Evolutionary conservation across 2,888 invertebrate genomes (phyloP).

Genomic region (Andrena flavipes): DNA sequence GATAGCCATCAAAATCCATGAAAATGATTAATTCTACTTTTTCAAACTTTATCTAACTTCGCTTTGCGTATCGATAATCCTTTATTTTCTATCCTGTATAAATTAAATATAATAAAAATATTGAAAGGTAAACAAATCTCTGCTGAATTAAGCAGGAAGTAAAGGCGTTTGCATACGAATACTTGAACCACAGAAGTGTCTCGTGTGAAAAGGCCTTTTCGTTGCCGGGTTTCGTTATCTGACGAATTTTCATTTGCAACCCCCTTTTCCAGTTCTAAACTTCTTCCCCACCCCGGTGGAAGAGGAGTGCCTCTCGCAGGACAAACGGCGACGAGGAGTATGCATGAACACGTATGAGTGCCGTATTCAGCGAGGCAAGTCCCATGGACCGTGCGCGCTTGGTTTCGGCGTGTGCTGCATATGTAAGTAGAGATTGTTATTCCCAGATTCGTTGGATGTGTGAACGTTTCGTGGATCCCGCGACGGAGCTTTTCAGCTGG

Average conservation of each 20-base stretch:
- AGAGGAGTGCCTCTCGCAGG: slow-evolving; percentile 91
- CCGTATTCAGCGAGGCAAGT: slow-evolving; percentile 89
- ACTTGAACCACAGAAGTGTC: too few species aligned
- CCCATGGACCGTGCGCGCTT: slow-evolving; percentile 92
- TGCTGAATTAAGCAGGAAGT: too few species aligned
- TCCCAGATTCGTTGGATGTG: slow-evolving; percentile 1
- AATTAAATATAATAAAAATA: too few species aligned
- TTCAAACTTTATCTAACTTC: too few species aligned
- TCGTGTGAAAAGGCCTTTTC: too few species aligned
- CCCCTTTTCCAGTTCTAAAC: slow-evolving; percentile 88
- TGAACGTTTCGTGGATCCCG: slow-evolving; percentile 10
- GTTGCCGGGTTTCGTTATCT: too few species aligned
- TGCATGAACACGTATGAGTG: slow-evolving; percentile 95
- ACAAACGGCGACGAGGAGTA: slow-evolving; percentile 90
- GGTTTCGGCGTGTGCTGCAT: slow-evolving; percentile 95
- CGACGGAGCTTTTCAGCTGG: neutral
- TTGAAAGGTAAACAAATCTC: too few species aligned
- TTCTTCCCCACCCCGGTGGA: slow-evolving; percentile 94
- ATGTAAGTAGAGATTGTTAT: slow-evolving; percentile 87
- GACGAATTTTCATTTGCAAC: slow-evolving; percentile 19
- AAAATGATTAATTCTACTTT: too few species aligned
- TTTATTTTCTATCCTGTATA: too few species aligned
- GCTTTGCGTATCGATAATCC: too few species aligned
- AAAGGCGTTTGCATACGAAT: too few species aligned
- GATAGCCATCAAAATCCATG: too few species aligned